Evolutionary conservation across 2,113 vertebrate species (phyloP).

Genomic region (Sialia sialis): DNA sequence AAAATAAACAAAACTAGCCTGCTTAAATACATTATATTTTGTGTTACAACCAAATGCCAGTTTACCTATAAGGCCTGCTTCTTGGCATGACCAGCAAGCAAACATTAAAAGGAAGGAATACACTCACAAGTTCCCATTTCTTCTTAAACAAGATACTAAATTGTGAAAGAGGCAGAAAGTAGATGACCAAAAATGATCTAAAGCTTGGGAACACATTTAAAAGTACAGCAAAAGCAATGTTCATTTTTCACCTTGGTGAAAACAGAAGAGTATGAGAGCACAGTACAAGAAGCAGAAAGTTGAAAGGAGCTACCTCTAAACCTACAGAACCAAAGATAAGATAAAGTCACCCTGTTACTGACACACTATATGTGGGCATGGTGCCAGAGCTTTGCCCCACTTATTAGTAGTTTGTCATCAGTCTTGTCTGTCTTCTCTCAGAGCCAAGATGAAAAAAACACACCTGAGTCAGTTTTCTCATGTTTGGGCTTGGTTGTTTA

Average conservation of each 20-base stretch:
- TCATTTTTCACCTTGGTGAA: not conserved
- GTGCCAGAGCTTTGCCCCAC: no score
- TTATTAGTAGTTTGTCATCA: no score
- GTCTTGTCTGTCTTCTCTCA: no score
- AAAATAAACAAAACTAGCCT: no score
- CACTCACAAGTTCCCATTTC: accelerated
- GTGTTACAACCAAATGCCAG: not conserved
- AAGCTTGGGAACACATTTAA: not conserved
- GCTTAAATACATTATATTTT: not conserved
- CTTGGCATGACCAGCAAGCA: not conserved
- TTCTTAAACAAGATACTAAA: not conserved
- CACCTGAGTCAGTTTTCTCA: no score
- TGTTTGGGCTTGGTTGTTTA: no score
- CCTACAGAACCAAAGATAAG: not conserved
- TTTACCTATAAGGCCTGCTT: not conserved
- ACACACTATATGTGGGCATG: not conserved
- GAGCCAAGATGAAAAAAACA: no score
- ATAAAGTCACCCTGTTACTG: not conserved
- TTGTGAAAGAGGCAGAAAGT: not conserved
- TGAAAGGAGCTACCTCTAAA: not conserved
- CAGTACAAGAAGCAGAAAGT: not conserved
- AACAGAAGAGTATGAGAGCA: accelerated
- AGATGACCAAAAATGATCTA: not conserved
- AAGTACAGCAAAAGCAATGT: not conserved
- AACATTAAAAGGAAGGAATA: not conserved